Conservation (phyloP, 2,888 invertebrate species). For the Lasioglossum vierecki region DNA sequence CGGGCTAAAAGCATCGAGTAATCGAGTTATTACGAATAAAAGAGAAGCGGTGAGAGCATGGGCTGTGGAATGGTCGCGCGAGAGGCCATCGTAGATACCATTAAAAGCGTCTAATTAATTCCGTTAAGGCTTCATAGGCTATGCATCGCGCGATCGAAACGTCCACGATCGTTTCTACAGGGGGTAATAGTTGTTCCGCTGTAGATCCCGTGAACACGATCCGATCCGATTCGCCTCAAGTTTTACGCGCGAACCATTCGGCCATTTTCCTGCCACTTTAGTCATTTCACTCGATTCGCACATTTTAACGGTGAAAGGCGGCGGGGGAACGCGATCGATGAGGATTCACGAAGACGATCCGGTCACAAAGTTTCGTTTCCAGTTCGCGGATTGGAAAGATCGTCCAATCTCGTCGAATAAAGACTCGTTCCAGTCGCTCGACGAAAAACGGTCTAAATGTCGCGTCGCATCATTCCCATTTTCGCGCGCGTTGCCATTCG, state of each 20-base stretch:
- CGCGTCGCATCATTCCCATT: not conserved
- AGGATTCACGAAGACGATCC: not conserved
- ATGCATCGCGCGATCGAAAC: conserved; percentile 12
- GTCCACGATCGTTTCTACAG: conserved; percentile 13
- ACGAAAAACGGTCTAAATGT: not conserved
- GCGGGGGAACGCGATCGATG: not conserved
- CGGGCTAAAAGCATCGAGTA: conserved; percentile 76
- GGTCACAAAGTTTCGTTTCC: conserved; percentile 12
- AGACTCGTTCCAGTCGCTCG: not conserved
- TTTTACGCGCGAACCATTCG: not conserved
- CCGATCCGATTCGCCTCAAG: not conserved
- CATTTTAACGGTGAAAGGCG: not conserved
- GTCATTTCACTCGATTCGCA: not conserved
- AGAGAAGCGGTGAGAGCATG: conserved; percentile 63
- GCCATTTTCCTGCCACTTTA: conserved; percentile 8
- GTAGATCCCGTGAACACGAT: not conserved
- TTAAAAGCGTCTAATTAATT: conserved; percentile 81
- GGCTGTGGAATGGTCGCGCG: conserved; percentile 53
- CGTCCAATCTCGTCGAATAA: conserved; percentile 1
- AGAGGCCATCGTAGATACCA: conserved; percentile 61
- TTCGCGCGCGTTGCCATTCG: not conserved
- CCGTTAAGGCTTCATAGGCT: conserved; percentile 69
- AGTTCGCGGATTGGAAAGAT: conserved; percentile 28
- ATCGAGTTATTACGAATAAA: conserved; percentile 79
- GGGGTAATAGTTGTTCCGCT: not conserved